Evolutionary conservation across 1,140 invertebrate species (phyloP), one percentile per base, ranked within the genome.

Genomic region (Babylonia areolata): DNA sequence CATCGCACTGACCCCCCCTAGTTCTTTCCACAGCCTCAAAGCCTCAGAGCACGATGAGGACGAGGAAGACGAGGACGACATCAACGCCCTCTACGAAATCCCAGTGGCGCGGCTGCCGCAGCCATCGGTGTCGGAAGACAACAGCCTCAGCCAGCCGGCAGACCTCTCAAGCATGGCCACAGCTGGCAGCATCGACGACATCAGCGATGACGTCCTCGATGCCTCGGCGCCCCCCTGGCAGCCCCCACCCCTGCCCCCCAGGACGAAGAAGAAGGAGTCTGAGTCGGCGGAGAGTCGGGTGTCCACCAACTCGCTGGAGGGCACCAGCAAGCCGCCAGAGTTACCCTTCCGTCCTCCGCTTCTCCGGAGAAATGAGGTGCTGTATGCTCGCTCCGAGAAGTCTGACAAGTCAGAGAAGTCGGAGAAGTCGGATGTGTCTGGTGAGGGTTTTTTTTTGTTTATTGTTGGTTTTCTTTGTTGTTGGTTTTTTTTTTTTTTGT

Each of bases 81-180:
- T 86, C 31, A 85, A 84, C 31, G 89, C 86, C 69, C 77, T 89
- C 79, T 90, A 90, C 80, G 89, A 90, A 81, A 88, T 90, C 84
- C 89, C 89, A 20, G 85, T 90, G 1, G 86, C 87, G 15, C 75
- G 85, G 23, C 87, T 79, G 35, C 81, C 79, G 20, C 86, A 81
- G 75, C 69, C 71, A 17, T 85, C 87, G 0, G 79, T 64, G 6
- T 84, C 87, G 1, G 85, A 71, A 23, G 87, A 85, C 9, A 86
- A 89, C 28, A 88, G 85, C 75, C 81, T 73, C 40, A 77, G 86
- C 51, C 85, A 84, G 23, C 78, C 80, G 15, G 77, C 86, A 1
- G 81, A 81, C 83, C 11, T 87, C 78, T 54, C 82, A 58, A 86
- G 64, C 58, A 87, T 81, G 81, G 33, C 83, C 33, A 69, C 86